phyloP scores from a whole-genome alignment of 2,888 invertebrate species.

The Liodrosophila aerea region DNA sequence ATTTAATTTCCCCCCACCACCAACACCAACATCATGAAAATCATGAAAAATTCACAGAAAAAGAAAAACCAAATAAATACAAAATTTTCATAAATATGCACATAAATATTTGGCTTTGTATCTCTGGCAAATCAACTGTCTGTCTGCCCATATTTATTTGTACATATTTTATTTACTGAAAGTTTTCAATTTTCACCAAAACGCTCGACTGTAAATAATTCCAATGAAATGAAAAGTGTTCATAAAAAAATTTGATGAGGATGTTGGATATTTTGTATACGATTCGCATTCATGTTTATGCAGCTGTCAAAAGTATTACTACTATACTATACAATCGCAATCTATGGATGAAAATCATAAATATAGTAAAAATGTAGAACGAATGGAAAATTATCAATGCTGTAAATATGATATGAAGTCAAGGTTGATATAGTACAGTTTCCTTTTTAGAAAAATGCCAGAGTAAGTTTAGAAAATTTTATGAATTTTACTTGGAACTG shows the following conservation, averaged over 20 bases:
- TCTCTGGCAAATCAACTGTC: slow-evolving; percentile 21
- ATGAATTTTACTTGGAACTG: no score
- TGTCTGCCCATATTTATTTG: slow-evolving; percentile 37
- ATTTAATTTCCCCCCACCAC: slow-evolving; percentile 66
- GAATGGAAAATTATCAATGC: background rate
- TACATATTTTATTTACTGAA: slow-evolving; percentile 42
- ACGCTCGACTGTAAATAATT: slow-evolving; percentile 29
- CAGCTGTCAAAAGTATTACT: slow-evolving; percentile 40
- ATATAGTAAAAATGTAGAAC: background rate
- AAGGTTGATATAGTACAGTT: no score
- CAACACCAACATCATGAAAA: slow-evolving; percentile 8
- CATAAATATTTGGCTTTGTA: slow-evolving; percentile 46
- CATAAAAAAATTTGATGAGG: slow-evolving; percentile 33
- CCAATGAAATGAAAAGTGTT: slow-evolving; percentile 30
- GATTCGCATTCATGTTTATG: slow-evolving; percentile 35
- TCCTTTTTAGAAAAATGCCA: no score
- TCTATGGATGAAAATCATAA: slow-evolving; percentile 10
- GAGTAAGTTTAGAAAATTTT: no score
- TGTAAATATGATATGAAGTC: no score
- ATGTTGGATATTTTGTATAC: slow-evolving; percentile 32
- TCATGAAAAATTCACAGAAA: slow-evolving; percentile 8
- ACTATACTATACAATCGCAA: no score
- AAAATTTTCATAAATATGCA: slow-evolving; percentile 61
- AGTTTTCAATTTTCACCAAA: slow-evolving; percentile 22
- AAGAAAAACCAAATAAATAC: slow-evolving; percentile 43